Evolutionary conservation across 2,888 invertebrate genomes (phyloP).

Genomic region (Ochropacha duplaris): DNA sequence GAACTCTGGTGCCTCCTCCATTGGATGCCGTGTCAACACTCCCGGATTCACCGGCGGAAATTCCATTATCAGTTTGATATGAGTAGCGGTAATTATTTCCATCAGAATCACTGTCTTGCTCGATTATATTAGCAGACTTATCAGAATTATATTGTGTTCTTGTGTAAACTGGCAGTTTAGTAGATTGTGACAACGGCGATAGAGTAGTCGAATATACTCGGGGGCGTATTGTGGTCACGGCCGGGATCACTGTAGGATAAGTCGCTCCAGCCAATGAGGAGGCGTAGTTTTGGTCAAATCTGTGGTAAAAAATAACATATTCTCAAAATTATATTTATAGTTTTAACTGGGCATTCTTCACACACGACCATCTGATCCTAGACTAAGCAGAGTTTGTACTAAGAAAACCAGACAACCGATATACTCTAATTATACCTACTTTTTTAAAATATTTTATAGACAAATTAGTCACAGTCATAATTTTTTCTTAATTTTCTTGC

Average conservation of each 20-base stretch:
- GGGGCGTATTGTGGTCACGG: slow-evolving; percentile 19
- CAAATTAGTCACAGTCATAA: too few species aligned
- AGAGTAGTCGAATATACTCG: slow-evolving; percentile 26
- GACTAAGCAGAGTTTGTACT: too few species aligned
- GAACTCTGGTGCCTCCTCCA: slow-evolving; percentile 83
- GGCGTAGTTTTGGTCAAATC: slow-evolving; percentile 41
- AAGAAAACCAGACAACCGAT: too few species aligned
- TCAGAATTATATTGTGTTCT: slow-evolving; percentile 58
- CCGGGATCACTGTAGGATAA: slow-evolving; percentile 40
- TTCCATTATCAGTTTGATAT: slow-evolving; percentile 86
- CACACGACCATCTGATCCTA: too few species aligned
- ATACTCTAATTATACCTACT: too few species aligned
- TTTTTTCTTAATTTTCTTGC: too few species aligned
- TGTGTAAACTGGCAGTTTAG: slow-evolving; percentile 29
- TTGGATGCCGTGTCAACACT: slow-evolving; percentile 77
- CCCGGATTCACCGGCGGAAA: slow-evolving; percentile 85
- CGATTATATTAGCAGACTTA: slow-evolving; percentile 79
- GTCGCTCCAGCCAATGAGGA: slow-evolving; percentile 44
- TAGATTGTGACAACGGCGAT: slow-evolving; percentile 15
- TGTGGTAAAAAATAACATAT: slow-evolving; percentile 26
- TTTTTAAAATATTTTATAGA: too few species aligned
- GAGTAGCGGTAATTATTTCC: slow-evolving; percentile 83
- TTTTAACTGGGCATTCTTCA: not conserved
- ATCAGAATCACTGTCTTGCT: slow-evolving; percentile 76
- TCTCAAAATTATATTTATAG: slow-evolving; percentile 1